phyloP scores from a whole-genome alignment of 2,888 invertebrate species.

The Thera britannica region DNA sequence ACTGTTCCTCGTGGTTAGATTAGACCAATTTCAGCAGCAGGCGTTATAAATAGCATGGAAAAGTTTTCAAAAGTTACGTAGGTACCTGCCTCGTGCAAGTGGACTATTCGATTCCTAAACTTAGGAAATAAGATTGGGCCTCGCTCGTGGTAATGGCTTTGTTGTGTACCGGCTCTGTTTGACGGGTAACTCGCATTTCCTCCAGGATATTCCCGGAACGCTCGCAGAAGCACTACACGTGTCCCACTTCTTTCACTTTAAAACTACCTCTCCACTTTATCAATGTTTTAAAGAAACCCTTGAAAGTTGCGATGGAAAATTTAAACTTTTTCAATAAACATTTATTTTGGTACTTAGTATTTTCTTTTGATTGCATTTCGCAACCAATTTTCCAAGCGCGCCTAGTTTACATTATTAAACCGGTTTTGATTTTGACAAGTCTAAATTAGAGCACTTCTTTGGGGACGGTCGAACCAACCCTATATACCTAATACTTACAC shows the following conservation, averaged over 20 bases:
- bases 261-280: constrained; percentile 44
- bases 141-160: constrained; percentile 72
- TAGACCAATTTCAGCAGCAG: not conserved
- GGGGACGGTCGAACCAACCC: no score
- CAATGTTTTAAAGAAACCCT: constrained; percentile 19
- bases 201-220: constrained; percentile 63
- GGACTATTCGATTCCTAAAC: constrained; percentile 63
- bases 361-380: no score
- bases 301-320: constrained; percentile 4
- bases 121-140: constrained; percentile 69
- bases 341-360: not conserved
- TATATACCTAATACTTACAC: no score
- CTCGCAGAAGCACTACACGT: constrained; percentile 58
- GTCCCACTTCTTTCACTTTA: constrained; percentile 52
- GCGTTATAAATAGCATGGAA: constrained; percentile 14
- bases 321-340: not conserved
- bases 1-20: not conserved
- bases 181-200: constrained; percentile 64
- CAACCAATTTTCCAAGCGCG: no score
- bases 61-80: constrained; percentile 26
- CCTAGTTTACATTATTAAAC: no score
- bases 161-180: constrained; percentile 71
- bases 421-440: no score
- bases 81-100: constrained; percentile 46
- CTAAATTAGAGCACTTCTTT: no score